These are phyloP conservation scores for Artibeus lituratus DNA, from an alignment of 2,797 vertebrate species.

Conservation along the genomic window DNA sequence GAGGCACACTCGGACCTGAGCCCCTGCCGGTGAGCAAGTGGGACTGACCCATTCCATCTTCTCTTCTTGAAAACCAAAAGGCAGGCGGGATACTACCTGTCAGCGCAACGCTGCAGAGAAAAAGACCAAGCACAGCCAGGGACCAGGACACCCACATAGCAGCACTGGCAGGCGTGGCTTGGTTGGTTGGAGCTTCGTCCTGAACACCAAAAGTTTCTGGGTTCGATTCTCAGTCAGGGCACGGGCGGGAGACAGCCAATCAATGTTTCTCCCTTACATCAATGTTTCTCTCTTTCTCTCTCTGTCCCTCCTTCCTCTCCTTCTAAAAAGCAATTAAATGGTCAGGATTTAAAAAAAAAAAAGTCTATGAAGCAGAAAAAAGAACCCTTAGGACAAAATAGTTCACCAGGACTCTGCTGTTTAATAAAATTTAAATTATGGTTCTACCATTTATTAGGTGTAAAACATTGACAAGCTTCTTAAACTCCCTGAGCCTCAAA, in stretches of 20 bases:
- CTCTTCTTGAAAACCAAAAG: not conserved
- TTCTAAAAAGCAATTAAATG: too few species aligned
- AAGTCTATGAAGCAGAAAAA: not conserved
- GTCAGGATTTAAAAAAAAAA: too few species aligned
- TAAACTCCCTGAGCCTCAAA: not conserved
- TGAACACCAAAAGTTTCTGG: not conserved
- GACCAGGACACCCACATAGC: not conserved
- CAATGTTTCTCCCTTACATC: not conserved
- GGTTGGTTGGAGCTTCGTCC: not conserved
- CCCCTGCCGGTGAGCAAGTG: not conserved
- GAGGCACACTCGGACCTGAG: not conserved
- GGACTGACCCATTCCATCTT: not conserved
- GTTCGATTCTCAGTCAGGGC: not conserved
- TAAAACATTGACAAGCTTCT: not conserved
- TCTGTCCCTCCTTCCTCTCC: too few species aligned
- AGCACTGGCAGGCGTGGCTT: not conserved
- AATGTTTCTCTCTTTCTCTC: too few species aligned
- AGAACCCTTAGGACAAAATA: not conserved
- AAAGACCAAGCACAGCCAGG: not conserved
- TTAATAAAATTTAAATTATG: not conserved
- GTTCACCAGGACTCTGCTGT: not conserved
- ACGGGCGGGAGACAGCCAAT: not conserved
- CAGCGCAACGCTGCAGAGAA: not conserved
- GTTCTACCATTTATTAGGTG: not conserved
- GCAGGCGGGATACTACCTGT: not conserved